Evolutionary conservation across 2,888 invertebrate genomes (phyloP), one percentile per base, ranked within the genome.

Genomic region (Folsomia candida): DNA sequence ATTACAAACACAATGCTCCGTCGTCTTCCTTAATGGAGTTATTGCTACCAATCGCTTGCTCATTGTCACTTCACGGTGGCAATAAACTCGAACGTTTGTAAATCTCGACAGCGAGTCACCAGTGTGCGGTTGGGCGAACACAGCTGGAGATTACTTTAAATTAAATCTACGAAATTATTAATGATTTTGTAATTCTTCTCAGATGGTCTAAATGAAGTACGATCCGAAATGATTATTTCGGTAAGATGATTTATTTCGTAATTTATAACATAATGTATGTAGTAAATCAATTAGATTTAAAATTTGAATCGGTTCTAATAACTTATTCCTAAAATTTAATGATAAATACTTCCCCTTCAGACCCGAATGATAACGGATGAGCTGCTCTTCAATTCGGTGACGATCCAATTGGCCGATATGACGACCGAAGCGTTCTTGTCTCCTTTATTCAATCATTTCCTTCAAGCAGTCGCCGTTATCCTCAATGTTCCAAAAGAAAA

Each of bases 161-260:
- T 65, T 54, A 65, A 65, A 65, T 22, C 28, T 51, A 18, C 4
- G n/a, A n/a, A 64, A 64, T 37, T 28, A 64, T 51, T 64, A 64
- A 64, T 64, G 63, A n/a, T 18, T 65, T 27, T 65, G 22, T 62
- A 20, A 9, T 58, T 76, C 65, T 58, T 82, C 82, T 26, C 82
- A 89, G 97, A 97, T 84, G 96, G 97, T 0, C 89, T 94, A 9
- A 97, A 97, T 83, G 94, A 94, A 83, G 91, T 93, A 0, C 93
- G 92, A 83, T 94, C 97, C 0, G 90, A 93, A 79, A 65, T 65
- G 65, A 54, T 65, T 20, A n/a, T n/a, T n/a, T n/a, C n/a, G n/a
- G n/a, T n/a, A n/a, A n/a, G n/a, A n/a, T n/a, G n/a, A n/a, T n/a
- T n/a, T n/a, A n/a, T n/a, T n/a, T n/a, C n/a, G n/a, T n/a, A n/a